A percentile compares a stretch with the other conserved stretches of the same genome.
These are phyloP conservation scores for Pseudochaenichthys georgianus DNA, from an alignment of 2,797 vertebrate species.

Conservation along the genomic window DNA sequence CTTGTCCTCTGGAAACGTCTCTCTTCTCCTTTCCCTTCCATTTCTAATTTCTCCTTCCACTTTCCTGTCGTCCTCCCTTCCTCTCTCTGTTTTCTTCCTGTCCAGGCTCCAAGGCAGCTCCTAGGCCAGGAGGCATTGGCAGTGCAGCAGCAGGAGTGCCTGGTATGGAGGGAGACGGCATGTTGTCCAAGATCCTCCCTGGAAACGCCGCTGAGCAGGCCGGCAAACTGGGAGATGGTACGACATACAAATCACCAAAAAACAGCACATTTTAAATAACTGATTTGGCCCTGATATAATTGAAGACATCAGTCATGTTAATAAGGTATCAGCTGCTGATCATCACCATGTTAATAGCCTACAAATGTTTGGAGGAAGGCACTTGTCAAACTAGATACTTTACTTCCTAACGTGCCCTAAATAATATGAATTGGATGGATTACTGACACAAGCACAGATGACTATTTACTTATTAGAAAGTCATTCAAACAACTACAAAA, in stretches of 20 bases:
- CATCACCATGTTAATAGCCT: neutral
- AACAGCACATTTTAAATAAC: neutral
- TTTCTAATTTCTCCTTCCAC: neutral
- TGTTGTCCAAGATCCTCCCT: conserved; percentile 97
- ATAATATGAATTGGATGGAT: neutral
- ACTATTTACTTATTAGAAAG: too few relatives aligned
- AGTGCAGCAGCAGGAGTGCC: conserved; percentile 87
- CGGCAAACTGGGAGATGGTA: conserved; percentile 98
- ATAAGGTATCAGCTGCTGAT: neutral
- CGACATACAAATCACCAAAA: neutral
- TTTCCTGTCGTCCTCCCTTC: neutral
- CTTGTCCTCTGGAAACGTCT: neutral
- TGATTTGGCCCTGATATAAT: neutral
- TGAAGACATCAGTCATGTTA: neutral
- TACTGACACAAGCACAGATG: neutral
- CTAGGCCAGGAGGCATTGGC: conserved; percentile 86
- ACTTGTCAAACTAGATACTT: neutral
- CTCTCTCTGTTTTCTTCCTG: neutral
- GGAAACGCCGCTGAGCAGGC: conserved; percentile 96
- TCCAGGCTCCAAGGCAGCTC: conserved; percentile 89
- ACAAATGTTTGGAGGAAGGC: neutral
- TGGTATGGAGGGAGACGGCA: conserved; percentile 90
- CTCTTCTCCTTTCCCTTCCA: neutral
- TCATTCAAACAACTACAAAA: neutral
- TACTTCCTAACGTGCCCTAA: neutral